phyloP scores from a whole-genome alignment of 2,113 vertebrate genomes.

The Tachuris rubrigastra region DNA sequence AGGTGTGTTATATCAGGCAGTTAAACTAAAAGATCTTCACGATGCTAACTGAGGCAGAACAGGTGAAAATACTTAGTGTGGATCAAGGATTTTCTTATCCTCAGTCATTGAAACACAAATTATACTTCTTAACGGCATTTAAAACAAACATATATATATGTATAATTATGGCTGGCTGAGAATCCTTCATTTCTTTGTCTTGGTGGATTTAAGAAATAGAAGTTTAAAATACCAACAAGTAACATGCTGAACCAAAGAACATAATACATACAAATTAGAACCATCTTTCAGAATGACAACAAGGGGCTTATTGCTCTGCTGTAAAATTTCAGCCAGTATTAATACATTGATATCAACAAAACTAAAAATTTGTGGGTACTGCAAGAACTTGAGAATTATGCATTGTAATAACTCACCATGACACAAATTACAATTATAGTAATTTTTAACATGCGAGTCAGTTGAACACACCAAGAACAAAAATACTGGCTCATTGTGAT shows the following conservation, averaged over 20 bases:
- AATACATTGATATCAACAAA: neutral
- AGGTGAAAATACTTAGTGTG: neutral
- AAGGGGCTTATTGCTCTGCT: neutral
- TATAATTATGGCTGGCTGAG: neutral
- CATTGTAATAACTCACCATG: neutral
- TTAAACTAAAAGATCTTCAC: neutral
- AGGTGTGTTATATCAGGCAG: neutral
- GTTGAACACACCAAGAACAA: neutral
- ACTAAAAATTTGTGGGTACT: neutral
- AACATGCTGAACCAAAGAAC: neutral
- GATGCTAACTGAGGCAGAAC: accelerated
- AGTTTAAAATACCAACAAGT: neutral
- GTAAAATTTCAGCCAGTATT: neutral
- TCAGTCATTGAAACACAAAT: neutral
- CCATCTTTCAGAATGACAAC: neutral
- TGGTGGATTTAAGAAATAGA: neutral
- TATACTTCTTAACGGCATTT: neutral
- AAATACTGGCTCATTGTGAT: neutral
- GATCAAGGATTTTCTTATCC: neutral
- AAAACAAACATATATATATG: neutral
- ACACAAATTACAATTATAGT: neutral
- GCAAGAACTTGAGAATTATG: neutral
- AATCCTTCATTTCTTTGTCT: neutral
- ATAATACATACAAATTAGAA: neutral
- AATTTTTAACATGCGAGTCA: neutral